Base-by-base conservation (phyloP, 2,888 invertebrate species). In the Alloplasta piceator region DNA sequence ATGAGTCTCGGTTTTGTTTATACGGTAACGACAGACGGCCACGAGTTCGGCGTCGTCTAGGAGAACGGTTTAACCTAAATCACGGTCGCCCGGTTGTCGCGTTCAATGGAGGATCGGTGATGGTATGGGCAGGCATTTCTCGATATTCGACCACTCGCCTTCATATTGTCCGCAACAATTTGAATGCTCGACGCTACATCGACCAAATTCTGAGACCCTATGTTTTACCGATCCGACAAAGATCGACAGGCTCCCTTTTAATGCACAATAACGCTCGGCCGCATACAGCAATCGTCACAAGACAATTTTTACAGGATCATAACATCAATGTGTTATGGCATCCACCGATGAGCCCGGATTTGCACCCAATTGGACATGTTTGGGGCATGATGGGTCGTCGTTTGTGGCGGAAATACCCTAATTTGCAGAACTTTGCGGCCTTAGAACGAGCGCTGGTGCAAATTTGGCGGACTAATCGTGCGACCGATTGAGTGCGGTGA, bases 241-340 rank as follows among this genome's bases (percentile, higher is more conserved):
- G 50, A 9, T 38, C 55, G 16, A 64, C 79, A 56, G 4, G 39
- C 3, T 79, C 81, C 41, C 71, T 81, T 39, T 56, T 81, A 0
- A 79, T 80, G 80, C 84, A 82, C 12, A 81, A 82, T 60, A 84
- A 82, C 58, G 81, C 81, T 36, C 82, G 77, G 6, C 72, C 79
- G 52, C n/a, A 81, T 26, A 58, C 58, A 14, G 83, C 80, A 14
- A 55, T 12, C 7, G 12, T 66, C 0, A 79, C 81, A 6, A 61
- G 82, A 36, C 36, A 63, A 5, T 84, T 77, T 68, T 50, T 82
- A 1, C 10, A 64, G 12, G 7, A 61, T 5, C 16, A 81, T 48
- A 38, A 70, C 52, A 70, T 79, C 1, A 68, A 63, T 0, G 9
- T 78, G 6, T 55, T 71, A 26, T 9, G 61, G 39, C 63, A 77